Evolutionary conservation across 2,888 invertebrate genomes (phyloP), one percentile per base, ranked within the genome.

Genomic region (Aleiodes alternator): DNA sequence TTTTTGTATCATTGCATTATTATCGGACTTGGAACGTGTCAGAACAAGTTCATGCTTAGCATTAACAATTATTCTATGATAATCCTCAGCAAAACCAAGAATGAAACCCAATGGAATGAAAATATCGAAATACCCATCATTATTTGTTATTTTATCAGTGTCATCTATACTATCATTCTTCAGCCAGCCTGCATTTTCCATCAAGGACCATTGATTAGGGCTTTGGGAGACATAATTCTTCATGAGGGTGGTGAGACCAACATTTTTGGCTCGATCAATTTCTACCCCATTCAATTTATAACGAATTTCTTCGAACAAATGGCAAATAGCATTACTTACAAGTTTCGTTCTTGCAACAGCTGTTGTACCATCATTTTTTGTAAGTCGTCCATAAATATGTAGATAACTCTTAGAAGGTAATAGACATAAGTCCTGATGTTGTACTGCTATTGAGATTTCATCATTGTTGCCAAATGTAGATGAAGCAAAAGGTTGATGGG

Each of bases 271-370:
- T 5, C 81, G 77, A 82, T 87, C 85, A 57, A 88, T 84, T 78
- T 85, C 85, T n/a, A 84, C 77, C 38, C 84, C 86, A 76, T 86
- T 87, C 11, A 87, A 34, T 77, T 87, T 85, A 80, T 87, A 88
- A 6, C 87, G 82, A 72, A 87, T 84, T 80, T 82, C 84, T 73
- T 86, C 84, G 77, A 87, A 87, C 8, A 87, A 66, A 79, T 83
- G 82, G 12, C 83, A 80, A 16, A 85, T 75, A 38, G 72, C 79
- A 51, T 75, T 78, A n/a, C 77, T 78, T 7, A 72, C 59, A 12
- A 78, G 34, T 11, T 29, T 16, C 4, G 73, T 72, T 3, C 48
- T 31, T 9, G 57, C 29, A 0, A 50, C 64, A 7, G 69, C 43
- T 11, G 73, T 43, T 4, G n/a, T 57, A 4, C 53, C 59, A 43